phyloP scores from a whole-genome alignment of 2,797 vertebrate genomes.

The Neostethus bicornis region DNA sequence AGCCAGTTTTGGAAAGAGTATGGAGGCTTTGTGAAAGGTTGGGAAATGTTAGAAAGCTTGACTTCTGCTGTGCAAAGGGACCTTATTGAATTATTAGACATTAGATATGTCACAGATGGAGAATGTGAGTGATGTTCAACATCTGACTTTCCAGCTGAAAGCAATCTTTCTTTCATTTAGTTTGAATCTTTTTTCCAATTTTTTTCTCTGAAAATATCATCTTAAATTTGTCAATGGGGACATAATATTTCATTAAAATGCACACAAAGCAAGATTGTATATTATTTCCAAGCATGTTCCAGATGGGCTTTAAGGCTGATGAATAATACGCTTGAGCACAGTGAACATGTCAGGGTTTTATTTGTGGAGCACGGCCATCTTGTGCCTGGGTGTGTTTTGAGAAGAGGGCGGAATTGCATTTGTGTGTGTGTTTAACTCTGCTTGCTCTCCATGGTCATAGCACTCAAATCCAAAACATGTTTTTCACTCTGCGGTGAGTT shows the following conservation, averaged over 20 bases:
- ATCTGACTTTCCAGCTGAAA: background rate
- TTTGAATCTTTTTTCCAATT: background rate
- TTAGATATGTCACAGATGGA: slow-evolving; percentile 10
- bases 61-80: slow-evolving; percentile 30
- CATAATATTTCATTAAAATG: background rate
- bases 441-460: slow-evolving; percentile 35
- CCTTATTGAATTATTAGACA: slow-evolving; percentile 56
- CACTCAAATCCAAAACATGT: slow-evolving; percentile 65
- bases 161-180: background rate
- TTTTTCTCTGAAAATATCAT: background rate
- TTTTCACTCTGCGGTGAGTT: slow-evolving; percentile 54
- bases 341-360: slow-evolving; percentile 6
- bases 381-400: slow-evolving; percentile 7
- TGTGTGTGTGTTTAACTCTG: slow-evolving; percentile 25
- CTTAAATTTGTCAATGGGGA: background rate
- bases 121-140: slow-evolving; percentile 6
- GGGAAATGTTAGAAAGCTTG: slow-evolving; percentile 32
- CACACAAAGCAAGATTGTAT: background rate
- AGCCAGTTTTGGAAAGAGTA: slow-evolving; percentile 25
- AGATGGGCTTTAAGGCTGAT: slow-evolving; percentile 25
- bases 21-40: slow-evolving; percentile 14
- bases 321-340: slow-evolving; percentile 17
- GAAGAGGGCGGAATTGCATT: background rate
- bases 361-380: slow-evolving; percentile 22
- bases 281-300: slow-evolving; percentile 3